phyloP scores from a whole-genome alignment of 2,797 vertebrate species.

The Coendou prehensilis region DNA sequence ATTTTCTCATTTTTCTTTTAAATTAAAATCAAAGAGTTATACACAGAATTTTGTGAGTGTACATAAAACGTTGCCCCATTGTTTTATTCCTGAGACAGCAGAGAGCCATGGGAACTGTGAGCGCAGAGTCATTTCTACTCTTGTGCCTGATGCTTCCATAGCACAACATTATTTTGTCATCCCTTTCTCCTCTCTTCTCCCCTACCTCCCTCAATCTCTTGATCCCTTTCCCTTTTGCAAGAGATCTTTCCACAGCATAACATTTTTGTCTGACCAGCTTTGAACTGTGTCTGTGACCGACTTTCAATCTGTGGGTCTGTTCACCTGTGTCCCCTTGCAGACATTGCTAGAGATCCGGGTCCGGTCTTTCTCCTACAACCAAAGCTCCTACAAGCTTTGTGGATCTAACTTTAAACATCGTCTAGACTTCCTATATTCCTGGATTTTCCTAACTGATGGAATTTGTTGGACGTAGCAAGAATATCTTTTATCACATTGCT shows the following conservation, averaged over 20 bases:
- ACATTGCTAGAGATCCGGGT: rapidly evolving
- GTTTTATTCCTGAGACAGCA: rapidly evolving
- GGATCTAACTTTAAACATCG: background rate
- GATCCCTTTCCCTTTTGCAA: background rate
- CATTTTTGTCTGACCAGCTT: background rate
- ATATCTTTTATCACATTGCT: background rate
- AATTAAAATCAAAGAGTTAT: background rate
- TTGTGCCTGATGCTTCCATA: background rate
- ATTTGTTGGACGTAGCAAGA: background rate
- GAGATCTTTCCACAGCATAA: background rate
- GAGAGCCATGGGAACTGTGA: too few relatives aligned
- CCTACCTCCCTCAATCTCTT: background rate
- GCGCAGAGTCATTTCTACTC: rapidly evolving
- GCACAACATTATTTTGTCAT: background rate
- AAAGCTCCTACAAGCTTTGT: background rate
- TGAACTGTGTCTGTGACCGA: background rate
- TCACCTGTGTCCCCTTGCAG: rapidly evolving
- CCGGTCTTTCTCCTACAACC: background rate
- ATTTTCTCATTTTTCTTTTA: background rate
- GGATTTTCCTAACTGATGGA: background rate
- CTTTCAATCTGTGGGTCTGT: too few relatives aligned
- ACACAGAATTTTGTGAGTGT: rapidly evolving
- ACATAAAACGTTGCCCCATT: background rate
- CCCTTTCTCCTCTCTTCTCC: background rate
- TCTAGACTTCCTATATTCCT: background rate